These are phyloP conservation scores for Scomberomorus guttatus DNA, from an alignment of 2,797 vertebrate species.

Conservation along the genomic window DNA sequence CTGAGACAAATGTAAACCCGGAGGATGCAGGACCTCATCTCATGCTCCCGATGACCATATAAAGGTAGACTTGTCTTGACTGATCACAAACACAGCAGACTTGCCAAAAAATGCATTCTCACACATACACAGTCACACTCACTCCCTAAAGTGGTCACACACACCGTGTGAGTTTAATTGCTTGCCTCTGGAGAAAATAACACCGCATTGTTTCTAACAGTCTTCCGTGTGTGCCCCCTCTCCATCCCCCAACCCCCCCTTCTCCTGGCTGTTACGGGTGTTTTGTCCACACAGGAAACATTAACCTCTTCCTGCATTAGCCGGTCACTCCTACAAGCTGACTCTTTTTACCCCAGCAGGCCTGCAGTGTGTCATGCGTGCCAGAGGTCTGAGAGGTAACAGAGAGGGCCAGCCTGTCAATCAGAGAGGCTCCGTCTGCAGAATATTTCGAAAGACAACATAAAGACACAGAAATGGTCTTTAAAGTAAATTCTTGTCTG, in stretches of 20 bases:
- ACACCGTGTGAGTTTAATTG: conserved; percentile 55
- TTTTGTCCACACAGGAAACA: conserved; percentile 78
- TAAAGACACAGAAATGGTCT: too few species aligned
- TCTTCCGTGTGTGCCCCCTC: conserved; percentile 9
- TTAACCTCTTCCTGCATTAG: conserved; percentile 79
- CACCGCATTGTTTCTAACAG: conserved; percentile 60
- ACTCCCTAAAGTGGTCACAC: conserved; percentile 40
- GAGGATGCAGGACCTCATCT: conserved; percentile 53
- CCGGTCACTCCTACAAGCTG: conserved; percentile 42
- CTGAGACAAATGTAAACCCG: conserved; percentile 65
- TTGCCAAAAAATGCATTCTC: conserved; percentile 46
- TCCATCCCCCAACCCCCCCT: conserved; percentile 19
- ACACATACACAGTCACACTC: conserved; percentile 26
- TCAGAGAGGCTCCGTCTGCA: not conserved
- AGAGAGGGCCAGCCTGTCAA: not conserved
- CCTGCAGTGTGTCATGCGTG: conserved; percentile 34
- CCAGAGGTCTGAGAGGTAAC: conserved; percentile 12
- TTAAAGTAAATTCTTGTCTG: too few species aligned
- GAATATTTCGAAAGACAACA: not conserved
- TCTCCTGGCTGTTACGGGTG: conserved; percentile 38
- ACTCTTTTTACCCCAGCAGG: conserved; percentile 30
- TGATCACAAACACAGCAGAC: conserved; percentile 56
- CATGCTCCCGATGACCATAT: conserved; percentile 77
- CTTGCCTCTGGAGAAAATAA: conserved; percentile 54
- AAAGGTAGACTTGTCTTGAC: conserved; percentile 71